Evolutionary conservation across 2,888 invertebrate genomes (phyloP), one percentile per base, ranked within the genome.

Genomic region (Xylocampa areola): DNA sequence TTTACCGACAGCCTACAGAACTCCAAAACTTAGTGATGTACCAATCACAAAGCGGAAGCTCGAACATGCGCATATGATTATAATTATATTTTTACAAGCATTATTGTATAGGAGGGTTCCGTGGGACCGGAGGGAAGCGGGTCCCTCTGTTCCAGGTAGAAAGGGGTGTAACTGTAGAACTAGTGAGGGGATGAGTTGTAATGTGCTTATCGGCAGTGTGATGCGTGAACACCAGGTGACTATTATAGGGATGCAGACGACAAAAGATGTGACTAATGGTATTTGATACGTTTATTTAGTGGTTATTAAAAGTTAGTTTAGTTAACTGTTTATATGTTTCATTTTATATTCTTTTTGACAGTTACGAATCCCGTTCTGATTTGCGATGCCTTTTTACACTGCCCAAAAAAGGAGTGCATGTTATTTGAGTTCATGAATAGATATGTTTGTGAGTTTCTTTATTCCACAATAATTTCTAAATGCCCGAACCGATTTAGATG

Each of bases 61-160:
- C 71, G 68, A 81, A 75, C 88, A 86, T 81, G 85, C 81, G 90
- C 89, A 86, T 89, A 87, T 89, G 87, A 91, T 91, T 89, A 89
- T 90, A 91, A 90, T 90, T 86, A 89, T 92, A 86, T 91, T 91
- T 90, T 92, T 83, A 89, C 86, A 87, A 89, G 88, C 85, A 85
- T 88, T 88, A 87, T 86, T 86, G 77, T 78, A 84, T 81, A 37
- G 82, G 76, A 84, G 84, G 90, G 89, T 89, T 74, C 80, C 89
- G 91, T 91, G 91, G 88, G 89, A 89, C 79, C 71, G 70, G 77
- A 82, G 84, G 82, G 79, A 57, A 61, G 76, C 76, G 73, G 50
- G 66, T 40, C 45, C 19, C n/a, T n/a, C n/a, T n/a, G 21, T 14
- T 49, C 78, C 87, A 90, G 89, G 90, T 88, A 86, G 37, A 51